These are phyloP conservation scores for Hyalella azteca DNA, from an alignment of 2,888 invertebrate species.

Conservation along the genomic window DNA sequence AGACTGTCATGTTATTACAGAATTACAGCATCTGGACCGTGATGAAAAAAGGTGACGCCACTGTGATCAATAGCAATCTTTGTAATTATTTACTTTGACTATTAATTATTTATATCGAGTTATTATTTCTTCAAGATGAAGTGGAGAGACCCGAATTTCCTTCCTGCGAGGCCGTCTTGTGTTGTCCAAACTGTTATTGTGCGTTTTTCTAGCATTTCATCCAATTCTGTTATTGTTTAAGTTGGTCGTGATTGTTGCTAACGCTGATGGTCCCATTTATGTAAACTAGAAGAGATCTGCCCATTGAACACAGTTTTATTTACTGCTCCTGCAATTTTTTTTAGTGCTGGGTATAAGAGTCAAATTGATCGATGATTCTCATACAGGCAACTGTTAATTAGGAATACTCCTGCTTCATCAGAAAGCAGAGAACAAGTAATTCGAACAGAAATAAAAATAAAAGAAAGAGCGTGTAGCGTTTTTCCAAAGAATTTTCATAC, in stretches of 20 bases:
- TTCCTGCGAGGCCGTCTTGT: neutral
- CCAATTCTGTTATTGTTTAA: neutral
- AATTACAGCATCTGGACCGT: no score
- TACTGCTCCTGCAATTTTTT: neutral
- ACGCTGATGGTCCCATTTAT: neutral
- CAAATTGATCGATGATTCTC: neutral
- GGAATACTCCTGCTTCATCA: neutral
- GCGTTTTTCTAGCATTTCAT: neutral
- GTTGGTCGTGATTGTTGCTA: neutral
- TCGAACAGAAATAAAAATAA: no score
- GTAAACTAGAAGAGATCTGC: slow-evolving; percentile 5
- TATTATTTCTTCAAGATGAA: neutral
- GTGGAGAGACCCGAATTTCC: neutral
- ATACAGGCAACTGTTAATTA: neutral
- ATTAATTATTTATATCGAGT: neutral
- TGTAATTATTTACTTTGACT: neutral
- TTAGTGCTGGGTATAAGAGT: neutral
- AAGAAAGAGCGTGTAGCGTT: no score
- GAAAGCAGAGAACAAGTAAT: neutral
- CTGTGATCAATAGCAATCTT: neutral
- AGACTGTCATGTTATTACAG: no score
- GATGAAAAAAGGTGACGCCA: no score
- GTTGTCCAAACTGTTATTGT: neutral
- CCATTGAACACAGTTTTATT: neutral
- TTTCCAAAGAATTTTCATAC: no score